Conservation (phyloP, 2,797 vertebrate genomes). For the Molothrus ater region DNA sequence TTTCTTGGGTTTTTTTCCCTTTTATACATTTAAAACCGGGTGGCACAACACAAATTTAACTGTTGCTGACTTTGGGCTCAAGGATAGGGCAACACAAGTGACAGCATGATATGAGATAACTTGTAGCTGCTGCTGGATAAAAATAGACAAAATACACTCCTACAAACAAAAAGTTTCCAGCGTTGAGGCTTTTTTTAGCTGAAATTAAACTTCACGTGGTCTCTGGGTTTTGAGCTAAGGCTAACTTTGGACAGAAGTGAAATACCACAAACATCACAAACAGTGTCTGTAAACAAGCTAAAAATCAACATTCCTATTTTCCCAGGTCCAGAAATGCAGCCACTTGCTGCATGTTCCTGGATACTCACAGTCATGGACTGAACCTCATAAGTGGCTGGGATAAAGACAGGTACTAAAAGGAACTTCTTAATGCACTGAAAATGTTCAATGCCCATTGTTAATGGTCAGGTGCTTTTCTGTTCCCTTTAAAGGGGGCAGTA, state of each 20-base stretch:
- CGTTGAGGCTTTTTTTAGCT: slow-evolving; percentile 7
- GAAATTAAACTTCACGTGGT: slow-evolving; percentile 9
- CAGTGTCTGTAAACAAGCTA: background rate
- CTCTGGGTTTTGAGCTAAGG: slow-evolving; percentile 19
- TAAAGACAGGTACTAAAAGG: background rate
- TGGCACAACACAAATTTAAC: slow-evolving; percentile 34
- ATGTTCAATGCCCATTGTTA: background rate
- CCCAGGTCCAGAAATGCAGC: background rate
- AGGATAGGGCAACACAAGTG: background rate
- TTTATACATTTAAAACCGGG: slow-evolving; percentile 23
- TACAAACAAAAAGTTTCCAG: slow-evolving; percentile 54
- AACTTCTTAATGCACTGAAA: background rate
- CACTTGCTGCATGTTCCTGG: background rate
- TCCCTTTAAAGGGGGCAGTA: background rate
- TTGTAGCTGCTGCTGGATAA: slow-evolving; percentile 49
- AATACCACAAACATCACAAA: slow-evolving; percentile 17
- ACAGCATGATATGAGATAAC: slow-evolving; percentile 9
- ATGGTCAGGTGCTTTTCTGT: background rate
- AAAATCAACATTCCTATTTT: slow-evolving; percentile 9
- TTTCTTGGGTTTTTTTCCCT: background rate
- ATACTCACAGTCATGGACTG: background rate
- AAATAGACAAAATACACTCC: slow-evolving; percentile 42
- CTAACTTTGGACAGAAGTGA: background rate
- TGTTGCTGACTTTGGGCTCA: slow-evolving; percentile 43
- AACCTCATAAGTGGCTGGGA: background rate